Evolutionary conservation across 2,797 vertebrate genomes (phyloP).

Genomic region (Paedocypris micromegethes): DNA sequence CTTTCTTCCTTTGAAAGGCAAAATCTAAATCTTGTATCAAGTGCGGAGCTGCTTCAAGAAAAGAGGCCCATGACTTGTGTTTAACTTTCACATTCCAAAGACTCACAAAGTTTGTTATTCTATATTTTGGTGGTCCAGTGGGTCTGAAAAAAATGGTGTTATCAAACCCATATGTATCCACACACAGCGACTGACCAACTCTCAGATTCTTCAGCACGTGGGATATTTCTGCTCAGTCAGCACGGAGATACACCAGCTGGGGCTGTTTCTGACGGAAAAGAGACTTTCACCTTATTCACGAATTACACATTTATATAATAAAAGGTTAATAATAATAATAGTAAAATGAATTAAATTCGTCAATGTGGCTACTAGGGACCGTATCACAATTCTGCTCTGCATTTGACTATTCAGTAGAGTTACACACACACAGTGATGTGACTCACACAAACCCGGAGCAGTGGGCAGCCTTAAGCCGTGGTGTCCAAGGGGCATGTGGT

Average conservation of each 20-base stretch:
- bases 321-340: too few relatives aligned
- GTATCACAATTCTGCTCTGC: too few relatives aligned
- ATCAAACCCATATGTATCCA: constrained; percentile 57
- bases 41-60: constrained; percentile 34
- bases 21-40: constrained; percentile 31
- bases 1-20: not conserved
- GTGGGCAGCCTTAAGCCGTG: too few relatives aligned
- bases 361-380: too few relatives aligned
- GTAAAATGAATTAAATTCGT: too few relatives aligned
- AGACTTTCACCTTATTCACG: constrained; percentile 21
- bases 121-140: constrained; percentile 40
- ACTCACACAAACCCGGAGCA: too few relatives aligned
- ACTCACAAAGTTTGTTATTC: constrained; percentile 49
- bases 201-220: constrained; percentile 19
- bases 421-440: too few relatives aligned
- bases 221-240: constrained; percentile 41
- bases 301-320: too few relatives aligned
- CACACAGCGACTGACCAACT: constrained; percentile 27
- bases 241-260: constrained; percentile 34
- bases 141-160: constrained; percentile 40
- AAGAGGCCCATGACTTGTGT: constrained; percentile 36
- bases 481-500: too few relatives aligned
- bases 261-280: constrained; percentile 32
- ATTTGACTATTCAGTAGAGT: too few relatives aligned
- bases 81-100: constrained; percentile 48